A percentile compares a stretch with the other conserved stretches of the same genome.
Evolutionary conservation across 2,888 invertebrate species (phyloP).

Genomic region (Notocelia uddmanniana): DNA sequence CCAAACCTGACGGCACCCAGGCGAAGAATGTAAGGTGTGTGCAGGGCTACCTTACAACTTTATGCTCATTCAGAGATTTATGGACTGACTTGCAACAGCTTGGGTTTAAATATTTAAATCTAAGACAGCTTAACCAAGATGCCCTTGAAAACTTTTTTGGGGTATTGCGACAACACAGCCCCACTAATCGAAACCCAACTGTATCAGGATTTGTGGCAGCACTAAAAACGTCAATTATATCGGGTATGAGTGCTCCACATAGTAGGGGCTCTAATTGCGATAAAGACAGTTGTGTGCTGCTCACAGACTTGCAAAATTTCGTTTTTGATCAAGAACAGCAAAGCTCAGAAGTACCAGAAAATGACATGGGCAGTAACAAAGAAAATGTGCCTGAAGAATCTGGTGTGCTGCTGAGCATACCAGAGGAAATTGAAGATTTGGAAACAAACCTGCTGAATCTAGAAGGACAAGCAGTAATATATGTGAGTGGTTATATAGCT

Average conservation of each 20-base stretch:
- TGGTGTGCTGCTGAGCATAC: not conserved
- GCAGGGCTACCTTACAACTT: not conserved
- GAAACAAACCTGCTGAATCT: not conserved
- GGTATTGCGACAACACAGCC: slow-evolving; percentile 2
- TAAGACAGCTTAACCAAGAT: too few relatives aligned
- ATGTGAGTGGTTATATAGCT: not conserved
- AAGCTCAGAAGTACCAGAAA: not conserved
- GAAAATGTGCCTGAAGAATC: not conserved
- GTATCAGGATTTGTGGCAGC: not conserved
- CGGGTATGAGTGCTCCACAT: slow-evolving; percentile 6
- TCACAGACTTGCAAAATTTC: slow-evolving; percentile 1
- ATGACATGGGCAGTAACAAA: not conserved
- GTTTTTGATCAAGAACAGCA: not conserved
- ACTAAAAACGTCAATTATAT: not conserved
- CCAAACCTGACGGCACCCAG: not conserved
- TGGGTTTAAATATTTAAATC: slow-evolving; percentile 4
- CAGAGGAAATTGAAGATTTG: not conserved
- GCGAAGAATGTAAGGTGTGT: not conserved
- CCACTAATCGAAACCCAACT: not conserved
- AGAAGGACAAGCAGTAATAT: not conserved
- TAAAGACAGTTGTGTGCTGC: not conserved
- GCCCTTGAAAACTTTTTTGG: slow-evolving; percentile 5
- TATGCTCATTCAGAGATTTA: not conserved
- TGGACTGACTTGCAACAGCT: not conserved
- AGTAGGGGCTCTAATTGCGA: not conserved